Percentiles rank a stretch among this genome's conserved stretches.
These are phyloP conservation scores for Sphaeramia orbicularis DNA, from an alignment of 2,797 vertebrate species.

Conservation along the genomic window DNA sequence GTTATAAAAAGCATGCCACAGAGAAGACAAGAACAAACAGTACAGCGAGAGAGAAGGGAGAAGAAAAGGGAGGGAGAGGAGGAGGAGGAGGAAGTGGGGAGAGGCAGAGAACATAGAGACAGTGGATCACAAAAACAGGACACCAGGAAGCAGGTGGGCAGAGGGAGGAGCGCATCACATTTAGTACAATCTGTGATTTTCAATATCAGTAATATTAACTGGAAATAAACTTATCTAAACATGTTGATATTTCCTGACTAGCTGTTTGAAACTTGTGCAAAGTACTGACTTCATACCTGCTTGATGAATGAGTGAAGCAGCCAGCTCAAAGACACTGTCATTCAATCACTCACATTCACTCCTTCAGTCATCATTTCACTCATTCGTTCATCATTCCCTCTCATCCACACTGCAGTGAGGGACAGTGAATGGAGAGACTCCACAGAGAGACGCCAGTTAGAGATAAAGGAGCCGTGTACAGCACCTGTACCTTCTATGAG, in stretches of 20 bases:
- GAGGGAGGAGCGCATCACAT: constrained; percentile 48
- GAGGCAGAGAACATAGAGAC: constrained; percentile 71
- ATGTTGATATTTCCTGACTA: constrained; percentile 43
- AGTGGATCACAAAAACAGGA: constrained; percentile 77
- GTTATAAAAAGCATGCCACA: constrained; percentile 78
- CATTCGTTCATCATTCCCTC: constrained; percentile 6
- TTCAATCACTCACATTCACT: constrained; percentile 11
- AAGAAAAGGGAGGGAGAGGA: constrained; percentile 1
- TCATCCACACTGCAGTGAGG: constrained; percentile 61
- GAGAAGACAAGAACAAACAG: constrained; percentile 77
- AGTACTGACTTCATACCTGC: constrained; percentile 71
- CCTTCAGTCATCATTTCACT: constrained; percentile 12
- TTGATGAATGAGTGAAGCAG: constrained; percentile 78
- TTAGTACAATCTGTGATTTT: constrained; percentile 24
- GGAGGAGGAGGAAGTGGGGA: background rate
- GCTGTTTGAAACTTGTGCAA: constrained; percentile 46
- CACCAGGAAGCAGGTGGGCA: constrained; percentile 76
- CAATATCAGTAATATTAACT: background rate
- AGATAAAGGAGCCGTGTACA: constrained; percentile 87
- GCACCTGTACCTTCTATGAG: constrained; percentile 99
- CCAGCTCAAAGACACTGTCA: constrained; percentile 64
- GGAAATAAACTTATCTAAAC: constrained; percentile 60
- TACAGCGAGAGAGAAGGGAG: constrained; percentile 24
- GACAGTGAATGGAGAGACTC: constrained; percentile 82
- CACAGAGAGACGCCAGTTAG: constrained; percentile 87